phyloP scores from a whole-genome alignment of 1,140 invertebrate genomes.

The Nephotettix cincticeps region DNA sequence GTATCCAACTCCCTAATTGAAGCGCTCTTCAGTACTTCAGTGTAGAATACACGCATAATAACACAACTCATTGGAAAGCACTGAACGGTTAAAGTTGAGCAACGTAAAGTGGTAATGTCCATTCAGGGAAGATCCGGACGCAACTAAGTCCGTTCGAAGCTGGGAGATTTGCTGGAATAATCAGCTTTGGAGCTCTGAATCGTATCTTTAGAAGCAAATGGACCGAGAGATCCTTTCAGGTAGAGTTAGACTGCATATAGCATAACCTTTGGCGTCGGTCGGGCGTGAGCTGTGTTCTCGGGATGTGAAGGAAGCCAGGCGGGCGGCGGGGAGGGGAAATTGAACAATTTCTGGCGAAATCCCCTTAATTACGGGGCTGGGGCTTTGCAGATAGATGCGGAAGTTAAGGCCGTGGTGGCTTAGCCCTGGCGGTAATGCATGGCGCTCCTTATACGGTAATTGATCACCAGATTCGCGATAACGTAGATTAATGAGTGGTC shows the following conservation, averaged over 20 bases:
- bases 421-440: not conserved
- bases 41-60: no score
- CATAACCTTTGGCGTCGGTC: not conserved
- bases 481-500: slow-evolving; percentile 9
- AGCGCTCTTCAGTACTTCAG: no score
- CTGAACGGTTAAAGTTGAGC: no score
- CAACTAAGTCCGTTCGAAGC: no score
- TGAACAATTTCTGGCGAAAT: slow-evolving; percentile 25
- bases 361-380: slow-evolving; percentile 12
- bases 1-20: no score
- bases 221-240: not conserved
- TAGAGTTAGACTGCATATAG: not conserved
- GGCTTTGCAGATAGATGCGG: not conserved
- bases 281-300: not conserved
- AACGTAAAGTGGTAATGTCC: no score
- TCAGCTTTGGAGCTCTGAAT: not conserved
- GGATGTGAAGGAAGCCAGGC: not conserved
- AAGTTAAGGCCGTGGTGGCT: slow-evolving; percentile 14
- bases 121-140: no score
- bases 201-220: slow-evolving; percentile 1
- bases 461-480: not conserved
- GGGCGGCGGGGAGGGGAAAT: not conserved
- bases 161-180: no score
- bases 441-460: slow-evolving; percentile 5
- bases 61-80: no score